Percentiles rank a stretch among this genome's conserved stretches.
phyloP scores from a whole-genome alignment of 2,888 invertebrate genomes.

The Lottia scabra region DNA sequence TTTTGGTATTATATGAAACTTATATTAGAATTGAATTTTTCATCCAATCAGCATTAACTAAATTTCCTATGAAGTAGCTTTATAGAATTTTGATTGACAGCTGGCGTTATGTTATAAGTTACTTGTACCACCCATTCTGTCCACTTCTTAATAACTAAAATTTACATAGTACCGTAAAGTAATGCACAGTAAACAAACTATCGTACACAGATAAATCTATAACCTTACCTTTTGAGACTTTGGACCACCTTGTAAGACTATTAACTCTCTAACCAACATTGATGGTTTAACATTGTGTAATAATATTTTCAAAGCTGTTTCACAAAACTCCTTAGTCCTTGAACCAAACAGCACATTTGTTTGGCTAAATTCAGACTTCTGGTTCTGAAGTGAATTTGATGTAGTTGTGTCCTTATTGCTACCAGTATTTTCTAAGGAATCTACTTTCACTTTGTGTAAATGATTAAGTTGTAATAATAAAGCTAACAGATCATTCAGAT shows the following conservation, averaged over 20 bases:
- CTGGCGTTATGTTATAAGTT: too few species aligned
- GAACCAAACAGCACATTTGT: background rate
- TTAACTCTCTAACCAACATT: slow-evolving; percentile 78
- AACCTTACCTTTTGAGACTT: slow-evolving; percentile 12
- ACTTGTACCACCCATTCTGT: too few species aligned
- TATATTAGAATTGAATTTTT: too few species aligned
- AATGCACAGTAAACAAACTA: too few species aligned
- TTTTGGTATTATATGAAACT: too few species aligned
- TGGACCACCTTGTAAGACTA: slow-evolving; percentile 73
- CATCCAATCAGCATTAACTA: too few species aligned
- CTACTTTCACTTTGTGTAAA: slow-evolving; percentile 38
- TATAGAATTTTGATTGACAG: too few species aligned
- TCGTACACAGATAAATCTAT: too few species aligned
- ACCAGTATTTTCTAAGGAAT: background rate
- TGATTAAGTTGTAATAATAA: slow-evolving; percentile 78
- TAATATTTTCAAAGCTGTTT: slow-evolving; percentile 71
- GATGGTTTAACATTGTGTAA: slow-evolving; percentile 75
- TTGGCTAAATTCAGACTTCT: background rate
- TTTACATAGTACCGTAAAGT: too few species aligned
- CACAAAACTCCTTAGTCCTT: slow-evolving; percentile 37
- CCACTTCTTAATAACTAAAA: too few species aligned
- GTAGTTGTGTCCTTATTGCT: background rate
- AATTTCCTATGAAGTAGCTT: too few species aligned
- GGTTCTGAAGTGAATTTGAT: background rate
- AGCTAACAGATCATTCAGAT: slow-evolving; percentile 76